These are phyloP conservation scores for Tiaroga cobitis DNA, from an alignment of 2,797 vertebrate species.

Conservation along the genomic window DNA sequence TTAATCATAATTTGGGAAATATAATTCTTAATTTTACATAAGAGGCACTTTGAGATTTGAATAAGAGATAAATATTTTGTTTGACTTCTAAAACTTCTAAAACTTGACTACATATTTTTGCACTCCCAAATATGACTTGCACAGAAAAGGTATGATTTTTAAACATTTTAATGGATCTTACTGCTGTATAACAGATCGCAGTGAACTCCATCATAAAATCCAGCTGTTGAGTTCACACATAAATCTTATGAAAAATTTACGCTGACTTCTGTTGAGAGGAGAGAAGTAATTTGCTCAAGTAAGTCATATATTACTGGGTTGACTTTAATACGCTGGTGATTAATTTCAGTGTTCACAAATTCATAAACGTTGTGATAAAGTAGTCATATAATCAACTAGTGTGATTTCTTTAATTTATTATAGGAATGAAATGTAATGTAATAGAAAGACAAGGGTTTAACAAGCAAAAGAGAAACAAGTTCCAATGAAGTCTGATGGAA, in stretches of 20 bases:
- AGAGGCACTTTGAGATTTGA: slow-evolving; percentile 9
- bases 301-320: slow-evolving; percentile 7
- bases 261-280: slow-evolving; percentile 8
- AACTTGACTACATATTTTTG: background rate
- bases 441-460: background rate
- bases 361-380: slow-evolving; percentile 32
- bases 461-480: background rate
- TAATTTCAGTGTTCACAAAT: slow-evolving; percentile 36
- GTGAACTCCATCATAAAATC: background rate
- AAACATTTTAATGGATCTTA: background rate
- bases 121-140: background rate
- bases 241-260: slow-evolving; percentile 16
- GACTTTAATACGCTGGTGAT: slow-evolving; percentile 19
- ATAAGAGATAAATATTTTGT: background rate
- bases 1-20: background rate
- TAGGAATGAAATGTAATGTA: background rate
- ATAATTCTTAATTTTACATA: background rate
- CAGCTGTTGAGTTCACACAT: slow-evolving; percentile 24
- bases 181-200: no score
- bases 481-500: background rate
- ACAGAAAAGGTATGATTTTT: background rate
- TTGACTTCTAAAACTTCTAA: background rate
- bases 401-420: slow-evolving; percentile 17
- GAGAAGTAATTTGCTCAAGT: slow-evolving; percentile 25
- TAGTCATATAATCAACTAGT: slow-evolving; percentile 17